These are phyloP conservation scores for Lynx canadensis DNA, from an alignment of 2,113 vertebrate genomes.

Conservation along the genomic window DNA sequence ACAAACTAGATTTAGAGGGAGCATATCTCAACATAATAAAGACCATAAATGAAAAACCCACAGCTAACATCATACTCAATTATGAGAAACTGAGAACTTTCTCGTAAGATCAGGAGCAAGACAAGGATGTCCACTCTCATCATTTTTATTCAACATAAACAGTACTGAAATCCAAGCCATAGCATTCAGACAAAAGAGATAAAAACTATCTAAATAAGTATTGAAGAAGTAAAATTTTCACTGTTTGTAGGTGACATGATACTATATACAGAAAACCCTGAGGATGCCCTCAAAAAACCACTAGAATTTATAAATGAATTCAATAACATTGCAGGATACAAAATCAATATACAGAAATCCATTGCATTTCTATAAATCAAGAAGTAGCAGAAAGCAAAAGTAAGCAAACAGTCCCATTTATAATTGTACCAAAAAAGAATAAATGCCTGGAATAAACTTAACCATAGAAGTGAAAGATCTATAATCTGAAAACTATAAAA, in stretches of 20 bases:
- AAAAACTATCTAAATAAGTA: not conserved
- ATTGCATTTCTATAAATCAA: not conserved
- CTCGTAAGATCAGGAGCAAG: not conserved
- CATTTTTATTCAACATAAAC: not conserved
- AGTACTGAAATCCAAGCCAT: not conserved
- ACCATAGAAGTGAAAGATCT: not conserved
- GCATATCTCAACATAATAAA: not conserved
- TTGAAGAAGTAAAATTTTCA: not conserved
- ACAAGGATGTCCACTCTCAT: not conserved
- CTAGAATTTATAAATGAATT: not conserved
- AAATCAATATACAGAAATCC: not conserved
- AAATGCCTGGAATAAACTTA: not conserved
- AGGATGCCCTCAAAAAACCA: not conserved
- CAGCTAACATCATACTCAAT: not conserved
- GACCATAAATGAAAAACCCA: not conserved
- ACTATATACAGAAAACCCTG: not conserved
- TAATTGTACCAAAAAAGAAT: not conserved
- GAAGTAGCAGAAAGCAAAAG: not conserved
- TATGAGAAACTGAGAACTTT: not conserved
- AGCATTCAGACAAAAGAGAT: not conserved
- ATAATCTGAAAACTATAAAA: not conserved
- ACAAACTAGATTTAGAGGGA: not conserved
- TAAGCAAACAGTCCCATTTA: not conserved
- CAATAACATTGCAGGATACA: not conserved
- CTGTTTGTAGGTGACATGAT: not conserved